Evolutionary conservation across 2,113 vertebrate species (phyloP).

Genomic region (Regulus satrapa): DNA sequence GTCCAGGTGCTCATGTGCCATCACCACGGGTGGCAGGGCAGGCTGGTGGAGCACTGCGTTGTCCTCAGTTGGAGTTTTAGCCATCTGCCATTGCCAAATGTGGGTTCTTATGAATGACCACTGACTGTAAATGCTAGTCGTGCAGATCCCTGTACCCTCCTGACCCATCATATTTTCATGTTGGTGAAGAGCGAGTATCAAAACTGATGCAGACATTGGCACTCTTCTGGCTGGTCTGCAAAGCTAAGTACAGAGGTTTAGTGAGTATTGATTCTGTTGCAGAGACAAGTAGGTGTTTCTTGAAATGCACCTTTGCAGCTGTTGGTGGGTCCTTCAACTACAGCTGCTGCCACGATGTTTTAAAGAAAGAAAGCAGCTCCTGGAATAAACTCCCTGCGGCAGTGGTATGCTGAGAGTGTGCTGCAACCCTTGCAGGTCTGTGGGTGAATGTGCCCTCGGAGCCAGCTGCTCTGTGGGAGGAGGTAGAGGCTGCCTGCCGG

Average conservation of each 20-base stretch:
- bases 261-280: not conserved
- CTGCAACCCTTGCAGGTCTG: not conserved
- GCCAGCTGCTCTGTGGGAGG: not conserved
- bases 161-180: fast-evolving
- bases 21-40: fast-evolving
- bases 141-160: not conserved
- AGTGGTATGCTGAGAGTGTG: not conserved
- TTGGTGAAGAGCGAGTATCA: not conserved
- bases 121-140: not conserved
- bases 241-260: not conserved
- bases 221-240: not conserved
- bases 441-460: not conserved
- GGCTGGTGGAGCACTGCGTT: not conserved
- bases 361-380: not conserved
- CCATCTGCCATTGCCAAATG: not conserved
- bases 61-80: not conserved
- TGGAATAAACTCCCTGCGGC: not conserved
- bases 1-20: fast-evolving
- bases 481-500: not conserved
- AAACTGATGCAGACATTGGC: not conserved
- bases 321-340: not conserved
- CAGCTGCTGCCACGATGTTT: not conserved
- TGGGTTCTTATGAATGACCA: fast-evolving
- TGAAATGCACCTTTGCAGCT: not conserved
- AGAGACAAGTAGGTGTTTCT: not conserved